A percentile compares a stretch with the other conserved stretches of the same genome.
Conservation (phyloP, 2,113 vertebrate species). For the Monarcha castaneiventris region DNA sequence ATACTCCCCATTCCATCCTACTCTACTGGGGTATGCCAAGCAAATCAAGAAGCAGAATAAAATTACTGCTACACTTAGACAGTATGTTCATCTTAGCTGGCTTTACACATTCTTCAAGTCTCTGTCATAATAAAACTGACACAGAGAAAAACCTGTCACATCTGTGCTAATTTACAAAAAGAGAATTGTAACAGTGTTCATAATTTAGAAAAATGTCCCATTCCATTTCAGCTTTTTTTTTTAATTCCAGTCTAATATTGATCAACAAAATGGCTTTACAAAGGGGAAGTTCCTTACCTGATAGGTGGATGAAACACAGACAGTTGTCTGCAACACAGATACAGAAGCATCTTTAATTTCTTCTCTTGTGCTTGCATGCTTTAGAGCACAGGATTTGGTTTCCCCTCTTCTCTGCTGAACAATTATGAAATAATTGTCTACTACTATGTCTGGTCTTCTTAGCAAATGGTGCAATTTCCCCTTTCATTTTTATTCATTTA, state of each 20-base stretch:
- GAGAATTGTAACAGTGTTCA: neutral
- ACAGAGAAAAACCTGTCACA: neutral
- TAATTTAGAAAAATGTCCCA: neutral
- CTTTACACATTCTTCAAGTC: neutral
- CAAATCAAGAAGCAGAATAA: neutral
- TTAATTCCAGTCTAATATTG: neutral
- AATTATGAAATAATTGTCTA: neutral
- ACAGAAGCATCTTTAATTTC: neutral
- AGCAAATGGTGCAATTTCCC: conserved; percentile 28
- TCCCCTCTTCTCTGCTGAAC: neutral
- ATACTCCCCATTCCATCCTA: neutral
- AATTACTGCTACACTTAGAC: neutral
- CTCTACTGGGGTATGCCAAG: neutral
- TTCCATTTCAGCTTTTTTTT: neutral
- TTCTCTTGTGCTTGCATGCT: neutral
- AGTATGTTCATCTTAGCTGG: neutral
- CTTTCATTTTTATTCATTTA: conserved; percentile 45
- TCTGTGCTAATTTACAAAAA: neutral
- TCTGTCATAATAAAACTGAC: neutral
- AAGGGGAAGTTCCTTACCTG: neutral
- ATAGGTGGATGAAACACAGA: neutral
- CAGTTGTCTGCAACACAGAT: neutral
- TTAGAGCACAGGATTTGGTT: neutral
- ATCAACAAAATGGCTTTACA: neutral
- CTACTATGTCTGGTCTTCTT: neutral